Percentiles rank a stretch among this genome's conserved stretches.
Evolutionary conservation across 2,797 vertebrate species (phyloP).

Genomic region (Enteromius trimaculatus): DNA sequence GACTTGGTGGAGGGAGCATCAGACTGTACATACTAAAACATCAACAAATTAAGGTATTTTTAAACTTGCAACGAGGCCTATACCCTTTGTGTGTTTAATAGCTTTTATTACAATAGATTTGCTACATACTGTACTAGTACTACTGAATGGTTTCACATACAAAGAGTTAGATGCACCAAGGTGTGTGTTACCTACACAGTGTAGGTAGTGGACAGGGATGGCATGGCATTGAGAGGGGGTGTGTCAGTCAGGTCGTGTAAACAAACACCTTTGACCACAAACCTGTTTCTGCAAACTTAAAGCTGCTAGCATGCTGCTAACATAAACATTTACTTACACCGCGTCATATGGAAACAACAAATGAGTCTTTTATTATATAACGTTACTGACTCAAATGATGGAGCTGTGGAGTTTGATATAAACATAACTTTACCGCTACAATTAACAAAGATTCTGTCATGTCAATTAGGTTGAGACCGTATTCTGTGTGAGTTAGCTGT

Average conservation of each 20-base stretch:
- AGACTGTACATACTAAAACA: slow-evolving; percentile 85
- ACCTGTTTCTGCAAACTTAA: neutral
- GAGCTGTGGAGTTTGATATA: neutral
- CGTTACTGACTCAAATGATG: neutral
- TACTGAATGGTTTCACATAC: neutral
- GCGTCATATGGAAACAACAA: neutral
- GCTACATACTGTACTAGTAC: neutral
- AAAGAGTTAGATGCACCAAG: neutral
- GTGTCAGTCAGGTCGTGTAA: slow-evolving; percentile 32
- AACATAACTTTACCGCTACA: neutral
- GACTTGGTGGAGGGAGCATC: slow-evolving; percentile 94
- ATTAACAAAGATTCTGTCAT: neutral
- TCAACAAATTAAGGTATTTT: neutral
- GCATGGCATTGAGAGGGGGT: neutral
- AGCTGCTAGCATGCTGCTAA: slow-evolving; percentile 17
- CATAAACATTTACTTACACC: neutral
- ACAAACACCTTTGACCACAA: slow-evolving; percentile 16
- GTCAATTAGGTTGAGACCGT: neutral
- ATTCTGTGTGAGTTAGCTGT: neutral
- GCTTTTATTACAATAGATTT: neutral
- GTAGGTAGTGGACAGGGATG: neutral
- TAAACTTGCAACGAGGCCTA: neutral
- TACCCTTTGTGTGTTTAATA: neutral
- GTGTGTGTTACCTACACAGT: neutral
- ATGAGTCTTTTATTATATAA: neutral